phyloP scores from a whole-genome alignment of 2,113 vertebrate genomes.

The Sigmodon hispidus region DNA sequence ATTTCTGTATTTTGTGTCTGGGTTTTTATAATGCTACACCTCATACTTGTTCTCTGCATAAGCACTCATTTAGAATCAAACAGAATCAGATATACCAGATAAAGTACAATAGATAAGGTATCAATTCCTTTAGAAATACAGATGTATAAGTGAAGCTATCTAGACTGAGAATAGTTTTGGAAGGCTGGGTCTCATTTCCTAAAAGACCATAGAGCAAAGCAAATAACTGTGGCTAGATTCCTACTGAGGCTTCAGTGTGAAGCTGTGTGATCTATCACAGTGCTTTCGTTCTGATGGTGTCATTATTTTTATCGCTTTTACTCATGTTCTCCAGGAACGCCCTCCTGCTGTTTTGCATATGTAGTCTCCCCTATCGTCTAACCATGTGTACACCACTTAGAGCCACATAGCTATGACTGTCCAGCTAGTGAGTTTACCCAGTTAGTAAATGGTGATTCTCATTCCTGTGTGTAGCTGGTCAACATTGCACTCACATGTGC shows the following conservation, averaged over 20 bases:
- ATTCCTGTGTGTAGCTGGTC: conserved; percentile 22
- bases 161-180: neutral
- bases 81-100: neutral
- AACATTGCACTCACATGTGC: neutral
- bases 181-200: conserved; percentile 4
- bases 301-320: conserved; percentile 39
- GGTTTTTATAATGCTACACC: neutral
- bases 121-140: neutral
- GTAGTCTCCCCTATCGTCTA: neutral
- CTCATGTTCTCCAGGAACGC: conserved; percentile 48
- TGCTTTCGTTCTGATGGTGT: conserved; percentile 33
- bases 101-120: neutral
- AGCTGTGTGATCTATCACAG: neutral
- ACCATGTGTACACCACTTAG: neutral
- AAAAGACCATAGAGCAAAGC: neutral
- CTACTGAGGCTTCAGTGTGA: neutral
- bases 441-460: conserved; percentile 24
- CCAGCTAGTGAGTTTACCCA: conserved; percentile 7
- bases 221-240: neutral
- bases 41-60: conserved; percentile 5
- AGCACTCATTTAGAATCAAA: neutral
- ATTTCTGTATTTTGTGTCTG: conserved; percentile 9
- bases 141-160: neutral
- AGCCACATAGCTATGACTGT: neutral
- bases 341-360: conserved; percentile 40